Percentiles rank a stretch among this genome's conserved stretches.
These are phyloP conservation scores for Ciconia maguari DNA, from an alignment of 2,113 vertebrate genomes.

Conservation along the genomic window DNA sequence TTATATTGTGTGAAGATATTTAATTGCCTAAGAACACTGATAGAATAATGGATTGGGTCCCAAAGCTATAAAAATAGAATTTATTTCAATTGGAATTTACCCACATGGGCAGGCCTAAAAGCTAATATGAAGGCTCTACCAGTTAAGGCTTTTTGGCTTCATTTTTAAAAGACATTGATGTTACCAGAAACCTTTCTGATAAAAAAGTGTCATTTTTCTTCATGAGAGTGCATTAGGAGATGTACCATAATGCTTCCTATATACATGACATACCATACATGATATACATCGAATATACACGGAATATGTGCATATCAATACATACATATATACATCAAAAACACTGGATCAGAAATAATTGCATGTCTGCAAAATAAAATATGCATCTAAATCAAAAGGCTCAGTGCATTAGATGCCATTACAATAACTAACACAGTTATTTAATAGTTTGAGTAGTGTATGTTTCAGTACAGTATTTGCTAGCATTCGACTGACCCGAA, in stretches of 20 bases:
- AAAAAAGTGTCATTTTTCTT: slow-evolving; percentile 38
- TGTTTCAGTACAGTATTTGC: slow-evolving; percentile 51
- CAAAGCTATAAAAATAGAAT: background rate
- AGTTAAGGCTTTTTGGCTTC: background rate
- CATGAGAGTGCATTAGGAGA: slow-evolving; percentile 6
- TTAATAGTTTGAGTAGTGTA: slow-evolving; percentile 57
- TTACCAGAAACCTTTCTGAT: slow-evolving; percentile 14
- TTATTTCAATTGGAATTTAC: background rate
- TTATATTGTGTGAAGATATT: background rate
- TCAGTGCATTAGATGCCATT: slow-evolving; percentile 71
- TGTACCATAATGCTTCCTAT: slow-evolving; percentile 56
- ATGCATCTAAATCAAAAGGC: slow-evolving; percentile 64
- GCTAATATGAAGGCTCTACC: background rate
- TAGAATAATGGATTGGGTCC: background rate
- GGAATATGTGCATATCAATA: slow-evolving; percentile 47
- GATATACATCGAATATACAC: slow-evolving; percentile 31
- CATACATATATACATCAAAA: slow-evolving; percentile 59
- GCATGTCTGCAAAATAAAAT: slow-evolving; percentile 71
- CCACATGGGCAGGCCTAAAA: background rate
- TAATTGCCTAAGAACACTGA: background rate
- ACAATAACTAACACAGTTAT: slow-evolving; percentile 63
- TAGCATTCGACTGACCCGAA: slow-evolving; percentile 50
- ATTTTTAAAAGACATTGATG: background rate
- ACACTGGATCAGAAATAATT: slow-evolving; percentile 69
- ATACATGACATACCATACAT: slow-evolving; percentile 49